Conservation (phyloP, 2,797 vertebrate species). For the Microctenopoma lineatum region DNA sequence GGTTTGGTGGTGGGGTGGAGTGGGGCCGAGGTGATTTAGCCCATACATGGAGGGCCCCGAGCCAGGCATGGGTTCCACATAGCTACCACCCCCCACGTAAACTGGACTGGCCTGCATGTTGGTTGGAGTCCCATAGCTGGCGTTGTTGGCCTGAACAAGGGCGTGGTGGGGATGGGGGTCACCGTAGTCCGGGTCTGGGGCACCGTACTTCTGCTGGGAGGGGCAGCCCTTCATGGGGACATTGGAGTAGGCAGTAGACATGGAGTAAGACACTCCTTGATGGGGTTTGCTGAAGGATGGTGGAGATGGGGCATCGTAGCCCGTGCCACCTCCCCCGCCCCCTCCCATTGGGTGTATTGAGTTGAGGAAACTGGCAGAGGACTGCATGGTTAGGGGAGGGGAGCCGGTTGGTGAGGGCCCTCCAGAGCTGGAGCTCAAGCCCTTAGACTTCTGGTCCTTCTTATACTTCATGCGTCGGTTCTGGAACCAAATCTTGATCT, state of each 20-base stretch:
- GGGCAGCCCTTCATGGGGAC: slow-evolving; percentile 92
- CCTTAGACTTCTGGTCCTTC: slow-evolving; percentile 97
- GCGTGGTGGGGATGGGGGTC: slow-evolving; percentile 87
- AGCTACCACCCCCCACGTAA: slow-evolving; percentile 90
- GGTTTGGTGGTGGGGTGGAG: slow-evolving; percentile 89
- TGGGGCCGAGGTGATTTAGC: slow-evolving; percentile 94
- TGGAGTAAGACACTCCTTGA: slow-evolving; percentile 93
- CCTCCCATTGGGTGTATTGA: slow-evolving; percentile 92
- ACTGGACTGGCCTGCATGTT: slow-evolving; percentile 92
- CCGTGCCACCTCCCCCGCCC: slow-evolving; percentile 79
- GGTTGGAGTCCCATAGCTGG: slow-evolving; percentile 87
- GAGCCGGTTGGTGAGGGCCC: slow-evolving; percentile 94
- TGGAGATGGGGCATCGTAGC: slow-evolving; percentile 93
- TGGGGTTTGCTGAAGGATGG: slow-evolving; percentile 94
- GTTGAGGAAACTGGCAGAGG: slow-evolving; percentile 92
- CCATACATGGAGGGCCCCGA: slow-evolving; percentile 94
- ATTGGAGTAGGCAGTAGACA: slow-evolving; percentile 91
- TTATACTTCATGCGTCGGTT: slow-evolving; percentile 98
- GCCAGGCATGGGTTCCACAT: slow-evolving; percentile 92
- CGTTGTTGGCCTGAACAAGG: slow-evolving; percentile 89
- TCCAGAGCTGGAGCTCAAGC: slow-evolving; percentile 93
- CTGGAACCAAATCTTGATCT: slow-evolving; percentile 99
- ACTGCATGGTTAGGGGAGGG: slow-evolving; percentile 93
- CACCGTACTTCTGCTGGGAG: slow-evolving; percentile 91
- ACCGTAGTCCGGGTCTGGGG: slow-evolving; percentile 89